phyloP scores from a whole-genome alignment of 2,888 invertebrate species.

The Yponomeuta sedellus region DNA sequence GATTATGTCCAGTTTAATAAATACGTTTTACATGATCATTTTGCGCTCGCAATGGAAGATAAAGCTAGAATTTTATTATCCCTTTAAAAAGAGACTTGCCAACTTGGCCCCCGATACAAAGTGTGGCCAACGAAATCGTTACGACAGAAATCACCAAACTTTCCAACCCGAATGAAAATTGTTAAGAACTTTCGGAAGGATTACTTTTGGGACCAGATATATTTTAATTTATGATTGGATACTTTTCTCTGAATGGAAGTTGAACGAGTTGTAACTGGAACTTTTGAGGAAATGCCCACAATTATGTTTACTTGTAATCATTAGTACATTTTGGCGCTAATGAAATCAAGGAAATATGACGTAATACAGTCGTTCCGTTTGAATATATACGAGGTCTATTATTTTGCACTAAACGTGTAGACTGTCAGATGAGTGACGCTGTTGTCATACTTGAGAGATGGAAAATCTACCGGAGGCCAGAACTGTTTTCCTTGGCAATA shows the following conservation, averaged over 20 bases:
- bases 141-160: conserved; percentile 46
- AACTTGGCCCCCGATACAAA: conserved; percentile 27
- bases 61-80: conserved; percentile 30
- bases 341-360: neutral
- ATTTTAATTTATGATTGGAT: conserved; percentile 43
- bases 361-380: neutral
- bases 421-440: neutral
- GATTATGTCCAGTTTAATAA: no score
- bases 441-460: neutral
- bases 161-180: conserved; percentile 41
- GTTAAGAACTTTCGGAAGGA: conserved; percentile 42
- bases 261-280: neutral
- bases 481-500: conserved; percentile 13
- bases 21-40: no score
- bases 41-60: conserved; percentile 25
- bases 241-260: conserved; percentile 3
- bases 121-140: conserved; percentile 27
- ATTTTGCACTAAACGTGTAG: neutral
- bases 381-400: neutral
- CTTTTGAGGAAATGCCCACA: neutral
- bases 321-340: neutral
- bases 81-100: conserved; percentile 16
- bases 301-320: neutral
- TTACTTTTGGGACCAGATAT: conserved; percentile 43
- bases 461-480: neutral